Percentiles rank a stretch among this genome's conserved stretches.
phyloP scores from a whole-genome alignment of 23 tunicate species.

The Halocynthia roretzi region DNA sequence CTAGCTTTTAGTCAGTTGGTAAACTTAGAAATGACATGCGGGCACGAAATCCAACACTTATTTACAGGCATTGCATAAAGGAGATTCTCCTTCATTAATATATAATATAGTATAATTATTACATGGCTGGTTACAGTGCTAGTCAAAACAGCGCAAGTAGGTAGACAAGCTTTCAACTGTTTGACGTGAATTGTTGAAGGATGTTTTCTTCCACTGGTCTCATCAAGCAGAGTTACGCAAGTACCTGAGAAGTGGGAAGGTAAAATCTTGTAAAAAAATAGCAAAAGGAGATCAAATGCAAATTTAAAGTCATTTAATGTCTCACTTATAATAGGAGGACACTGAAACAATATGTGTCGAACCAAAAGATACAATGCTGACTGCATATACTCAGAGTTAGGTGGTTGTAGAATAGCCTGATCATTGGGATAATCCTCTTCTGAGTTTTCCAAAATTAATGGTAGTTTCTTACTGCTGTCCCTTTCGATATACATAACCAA shows the following conservation, averaged over 20 bases:
- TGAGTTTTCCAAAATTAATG: not conserved
- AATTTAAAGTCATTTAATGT: not conserved
- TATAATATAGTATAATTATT: not conserved
- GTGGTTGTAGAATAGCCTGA: slow-evolving; percentile 23
- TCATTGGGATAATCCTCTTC: slow-evolving; percentile 19
- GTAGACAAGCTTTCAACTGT: slow-evolving; percentile 49
- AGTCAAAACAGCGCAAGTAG: slow-evolving; percentile 50
- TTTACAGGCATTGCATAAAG: no score
- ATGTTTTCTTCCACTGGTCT: slow-evolving; percentile 74
- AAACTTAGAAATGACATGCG: no score
- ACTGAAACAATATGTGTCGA: slow-evolving; percentile 49
- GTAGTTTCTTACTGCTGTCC: slow-evolving; percentile 39
- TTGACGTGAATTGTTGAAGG: slow-evolving; percentile 83
- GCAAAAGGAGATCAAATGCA: not conserved
- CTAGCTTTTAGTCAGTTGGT: no score
- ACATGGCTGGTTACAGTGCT: slow-evolving; percentile 82
- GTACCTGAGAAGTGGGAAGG: slow-evolving; percentile 23
- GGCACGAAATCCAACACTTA: no score
- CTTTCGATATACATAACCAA: slow-evolving; percentile 89
- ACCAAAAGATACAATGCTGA: slow-evolving; percentile 54
- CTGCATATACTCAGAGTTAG: slow-evolving; percentile 63
- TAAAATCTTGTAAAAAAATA: not conserved
- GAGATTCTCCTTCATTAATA: no score
- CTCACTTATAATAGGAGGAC: slow-evolving; percentile 60
- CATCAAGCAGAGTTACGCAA: slow-evolving; percentile 60